Evolutionary conservation across 2,797 vertebrate genomes (phyloP), one percentile per base, ranked within the genome.

Genomic region (Chelon auratus): DNA sequence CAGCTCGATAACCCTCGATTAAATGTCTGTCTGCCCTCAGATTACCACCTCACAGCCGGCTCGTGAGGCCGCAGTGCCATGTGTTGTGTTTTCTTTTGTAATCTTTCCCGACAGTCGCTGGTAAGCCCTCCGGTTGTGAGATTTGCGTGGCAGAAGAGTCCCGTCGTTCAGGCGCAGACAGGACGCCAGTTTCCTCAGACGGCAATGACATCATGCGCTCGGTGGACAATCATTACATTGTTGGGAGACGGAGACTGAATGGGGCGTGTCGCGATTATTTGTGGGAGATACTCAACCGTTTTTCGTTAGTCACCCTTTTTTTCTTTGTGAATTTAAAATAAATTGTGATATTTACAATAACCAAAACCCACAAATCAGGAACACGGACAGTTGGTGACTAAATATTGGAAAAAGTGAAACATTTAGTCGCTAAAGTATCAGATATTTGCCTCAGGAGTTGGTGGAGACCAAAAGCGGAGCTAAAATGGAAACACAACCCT

Each of bases 181-280:
- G 30, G 66, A 80, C 50, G 26, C 22, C 50, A 9, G 62, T n/a
- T 75, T 82, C 65, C 80, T 71, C 58, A 71, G 54, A 82, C 60
- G 62, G 64, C 9, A 20, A 81, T 88, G 89, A 92, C 66, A 42
- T 91, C 71, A 91, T 77, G 68, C 4, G 51, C 61, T 60, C 61
- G 24, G n/a, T 37, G 48, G 77, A 84, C 76, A 83, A 79, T 72
- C 68, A 42, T 53, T 13, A 26, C 59, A 56, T 77, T 65, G 74
- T 72, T 57, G 39, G 63, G 59, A 57, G 74, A 77, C 24, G 24
- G 24, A 26, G 24, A 26, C 56, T 17, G 56, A 47, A 33, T 6
- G 15, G 36, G 47, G 48, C 67, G 45, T 11, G 53, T 9, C 51
- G 52, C 30, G 14, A n/a, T 48, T 36, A 63, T 75, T 55, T 40